A percentile compares a stretch with the other conserved stretches of the same genome.
Conservation (phyloP, 2,797 vertebrate genomes). For the Gymnothorax javanicus region DNA sequence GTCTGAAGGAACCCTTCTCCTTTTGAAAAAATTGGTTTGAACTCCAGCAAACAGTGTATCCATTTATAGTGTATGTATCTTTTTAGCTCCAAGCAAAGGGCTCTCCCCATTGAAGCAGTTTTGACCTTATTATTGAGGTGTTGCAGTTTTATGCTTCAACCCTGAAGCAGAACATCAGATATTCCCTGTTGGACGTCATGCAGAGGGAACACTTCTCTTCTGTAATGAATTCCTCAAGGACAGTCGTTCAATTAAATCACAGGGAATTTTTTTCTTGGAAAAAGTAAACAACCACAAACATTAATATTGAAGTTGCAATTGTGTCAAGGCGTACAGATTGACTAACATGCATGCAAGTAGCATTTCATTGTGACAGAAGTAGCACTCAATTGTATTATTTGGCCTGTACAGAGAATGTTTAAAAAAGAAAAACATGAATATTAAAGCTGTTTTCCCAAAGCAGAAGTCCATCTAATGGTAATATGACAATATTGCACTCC, state of each 20-base stretch:
- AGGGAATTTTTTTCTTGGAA: conserved; percentile 70
- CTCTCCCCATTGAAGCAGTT: neutral
- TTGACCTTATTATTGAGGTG: conserved; percentile 29
- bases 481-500: conserved; percentile 59
- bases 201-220: conserved; percentile 54
- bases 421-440: neutral
- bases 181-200: conserved; percentile 52
- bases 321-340: neutral
- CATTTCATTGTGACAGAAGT: neutral
- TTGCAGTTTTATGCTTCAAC: conserved; percentile 21
- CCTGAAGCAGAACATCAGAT: conserved; percentile 44
- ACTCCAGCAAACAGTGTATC: neutral
- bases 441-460: conserved; percentile 31
- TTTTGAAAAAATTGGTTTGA: neutral
- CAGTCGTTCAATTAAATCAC: conserved; percentile 69
- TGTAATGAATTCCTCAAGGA: conserved; percentile 77
- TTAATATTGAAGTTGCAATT: conserved; percentile 62
- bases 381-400: neutral
- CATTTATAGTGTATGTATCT: conserved; percentile 31
- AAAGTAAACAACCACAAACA: conserved; percentile 59
- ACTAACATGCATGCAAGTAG: neutral
- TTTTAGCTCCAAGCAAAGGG: conserved; percentile 39
- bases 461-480: conserved; percentile 74
- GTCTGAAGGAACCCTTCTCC: neutral
- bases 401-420: neutral